These are phyloP conservation scores for Drosophila tsacasi DNA, from an alignment of 1,140 invertebrate genomes.

Conservation along the genomic window DNA sequence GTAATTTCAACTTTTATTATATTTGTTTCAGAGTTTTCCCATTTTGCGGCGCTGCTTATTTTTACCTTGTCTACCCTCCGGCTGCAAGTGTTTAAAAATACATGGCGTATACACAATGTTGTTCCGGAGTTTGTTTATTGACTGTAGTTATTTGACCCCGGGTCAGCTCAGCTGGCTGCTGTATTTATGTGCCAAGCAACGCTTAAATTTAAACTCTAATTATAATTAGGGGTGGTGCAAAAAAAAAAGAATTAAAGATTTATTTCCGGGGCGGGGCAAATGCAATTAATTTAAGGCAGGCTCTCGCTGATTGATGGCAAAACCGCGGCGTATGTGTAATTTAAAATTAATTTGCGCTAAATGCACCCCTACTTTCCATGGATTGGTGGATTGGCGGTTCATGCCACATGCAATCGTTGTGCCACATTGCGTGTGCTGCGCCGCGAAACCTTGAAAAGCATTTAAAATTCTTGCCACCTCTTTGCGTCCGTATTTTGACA, in stretches of 20 bases:
- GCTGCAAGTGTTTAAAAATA: conserved; percentile 19
- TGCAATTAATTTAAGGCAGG: conserved; percentile 49
- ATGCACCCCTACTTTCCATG: conserved; percentile 6
- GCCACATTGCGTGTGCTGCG: conserved; percentile 59
- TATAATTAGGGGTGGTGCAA: conserved; percentile 33
- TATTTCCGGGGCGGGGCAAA: conserved; percentile 11
- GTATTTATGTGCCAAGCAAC: conserved; percentile 15
- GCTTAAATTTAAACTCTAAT: conserved; percentile 40
- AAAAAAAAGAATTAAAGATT: not conserved
- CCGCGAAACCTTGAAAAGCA: conserved; percentile 69
- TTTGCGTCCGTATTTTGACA: conserved; percentile 67
- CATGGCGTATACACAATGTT: conserved; percentile 47
- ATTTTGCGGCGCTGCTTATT: not conserved
- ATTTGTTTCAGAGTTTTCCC: conserved; percentile 13
- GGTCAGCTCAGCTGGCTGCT: not conserved
- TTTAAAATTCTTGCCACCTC: conserved; percentile 72
- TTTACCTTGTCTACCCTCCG: not conserved
- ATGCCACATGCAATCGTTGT: conserved; percentile 49
- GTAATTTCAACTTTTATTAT: conserved; percentile 28
- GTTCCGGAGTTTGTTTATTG: conserved; percentile 25
- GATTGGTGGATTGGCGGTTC: conserved; percentile 5
- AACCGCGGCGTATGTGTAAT: conserved; percentile 33
- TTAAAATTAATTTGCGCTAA: conserved; percentile 59
- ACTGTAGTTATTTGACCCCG: conserved; percentile 27
- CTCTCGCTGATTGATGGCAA: conserved; percentile 23